Evolutionary conservation across 2,888 invertebrate genomes (phyloP).

Genomic region (Drosophila borealis): DNA sequence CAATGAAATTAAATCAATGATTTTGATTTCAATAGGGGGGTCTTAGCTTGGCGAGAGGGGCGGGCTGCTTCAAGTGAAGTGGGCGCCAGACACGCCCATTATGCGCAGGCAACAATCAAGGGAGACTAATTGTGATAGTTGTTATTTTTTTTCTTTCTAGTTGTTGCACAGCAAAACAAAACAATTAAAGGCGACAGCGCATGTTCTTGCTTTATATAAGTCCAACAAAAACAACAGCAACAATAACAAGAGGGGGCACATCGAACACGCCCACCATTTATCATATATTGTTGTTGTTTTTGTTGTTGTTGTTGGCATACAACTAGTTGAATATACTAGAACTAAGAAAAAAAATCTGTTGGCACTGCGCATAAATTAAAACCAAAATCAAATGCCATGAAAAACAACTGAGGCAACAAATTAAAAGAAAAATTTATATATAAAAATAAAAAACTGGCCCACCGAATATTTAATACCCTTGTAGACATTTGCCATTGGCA

Average conservation of each 20-base stretch:
- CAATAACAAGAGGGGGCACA: slow-evolving; percentile 4
- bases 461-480: too few relatives aligned
- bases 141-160: not conserved
- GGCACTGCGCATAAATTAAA: slow-evolving; percentile 68
- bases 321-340: slow-evolving; percentile 46
- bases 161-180: slow-evolving; percentile 56
- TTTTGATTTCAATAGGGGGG: slow-evolving; percentile 12
- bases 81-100: slow-evolving; percentile 12
- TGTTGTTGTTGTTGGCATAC: slow-evolving; percentile 37
- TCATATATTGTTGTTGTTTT: slow-evolving; percentile 19
- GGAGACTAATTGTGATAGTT: slow-evolving; percentile 41
- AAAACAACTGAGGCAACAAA: slow-evolving; percentile 59
- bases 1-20: slow-evolving; percentile 38
- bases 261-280: slow-evolving; percentile 66
- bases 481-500: too few relatives aligned
- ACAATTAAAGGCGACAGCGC: slow-evolving; percentile 59
- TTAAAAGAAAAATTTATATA: slow-evolving; percentile 28
- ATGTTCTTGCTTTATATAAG: slow-evolving; percentile 47
- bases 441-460: not conserved
- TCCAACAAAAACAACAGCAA: slow-evolving; percentile 1
- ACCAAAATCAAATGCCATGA: slow-evolving; percentile 39
- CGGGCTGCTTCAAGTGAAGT: not conserved
- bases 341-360: slow-evolving; percentile 28
- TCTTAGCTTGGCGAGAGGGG: not conserved
- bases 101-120: slow-evolving; percentile 45